Conservation (phyloP, 1,140 invertebrate genomes). For the Acromyrmex heyeri region DNA sequence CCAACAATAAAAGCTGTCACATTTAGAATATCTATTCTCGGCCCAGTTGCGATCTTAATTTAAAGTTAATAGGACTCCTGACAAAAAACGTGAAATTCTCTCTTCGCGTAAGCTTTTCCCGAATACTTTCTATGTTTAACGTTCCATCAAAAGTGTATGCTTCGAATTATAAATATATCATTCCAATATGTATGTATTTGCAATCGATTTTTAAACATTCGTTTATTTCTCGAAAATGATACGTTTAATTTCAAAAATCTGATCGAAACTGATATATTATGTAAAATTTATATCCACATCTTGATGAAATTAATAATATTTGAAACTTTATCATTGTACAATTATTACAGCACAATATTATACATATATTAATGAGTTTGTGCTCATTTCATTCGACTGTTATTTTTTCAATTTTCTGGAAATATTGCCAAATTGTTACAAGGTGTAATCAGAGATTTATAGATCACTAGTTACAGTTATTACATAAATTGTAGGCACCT, state of each 20-base stretch:
- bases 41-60: conserved; percentile 49
- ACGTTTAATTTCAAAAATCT: background rate
- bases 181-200: background rate
- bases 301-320: conserved; percentile 13
- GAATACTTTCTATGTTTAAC: conserved; percentile 1
- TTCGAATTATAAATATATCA: background rate
- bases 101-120: background rate
- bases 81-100: conserved; percentile 1
- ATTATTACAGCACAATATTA: conserved; percentile 4
- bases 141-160: background rate
- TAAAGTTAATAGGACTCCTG: conserved; percentile 63
- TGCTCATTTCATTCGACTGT: background rate
- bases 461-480: background rate
- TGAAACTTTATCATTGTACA: background rate
- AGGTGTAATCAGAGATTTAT: background rate
- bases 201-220: background rate
- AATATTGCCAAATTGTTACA: background rate
- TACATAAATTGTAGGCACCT: background rate
- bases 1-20: conserved; percentile 23
- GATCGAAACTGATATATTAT: background rate
- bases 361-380: background rate
- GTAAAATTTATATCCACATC: background rate
- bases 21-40: conserved; percentile 40
- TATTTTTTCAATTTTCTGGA: background rate
- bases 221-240: conserved; percentile 12